These are phyloP conservation scores for Clostera curtula DNA, from an alignment of 2,888 invertebrate genomes.

Conservation along the genomic window DNA sequence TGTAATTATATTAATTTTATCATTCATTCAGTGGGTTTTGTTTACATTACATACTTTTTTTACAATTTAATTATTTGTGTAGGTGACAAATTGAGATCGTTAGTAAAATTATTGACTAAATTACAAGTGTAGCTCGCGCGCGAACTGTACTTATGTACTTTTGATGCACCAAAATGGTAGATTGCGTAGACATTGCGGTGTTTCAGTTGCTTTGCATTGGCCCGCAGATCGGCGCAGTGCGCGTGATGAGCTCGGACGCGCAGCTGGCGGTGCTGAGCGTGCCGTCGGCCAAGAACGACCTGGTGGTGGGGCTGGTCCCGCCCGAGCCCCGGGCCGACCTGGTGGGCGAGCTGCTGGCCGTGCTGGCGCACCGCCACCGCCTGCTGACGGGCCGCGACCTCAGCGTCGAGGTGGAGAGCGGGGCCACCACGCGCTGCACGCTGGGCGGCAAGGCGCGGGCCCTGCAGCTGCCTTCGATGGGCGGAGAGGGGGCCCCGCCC, in stretches of 20 bases:
- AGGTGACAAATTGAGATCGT: too few relatives aligned
- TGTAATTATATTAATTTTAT: too few relatives aligned
- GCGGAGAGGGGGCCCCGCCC: conserved; percentile 7
- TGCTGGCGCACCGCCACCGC: conserved; percentile 83
- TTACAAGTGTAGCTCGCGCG: not conserved
- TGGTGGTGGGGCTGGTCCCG: conserved; percentile 85
- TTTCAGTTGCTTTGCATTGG: too few relatives aligned
- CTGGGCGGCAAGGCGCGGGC: conserved; percentile 85
- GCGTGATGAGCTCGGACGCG: conserved; percentile 89
- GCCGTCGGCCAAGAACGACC: conserved; percentile 87
- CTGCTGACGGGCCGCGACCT: conserved; percentile 81
- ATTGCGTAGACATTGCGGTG: too few relatives aligned
- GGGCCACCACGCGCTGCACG: conserved; percentile 85
- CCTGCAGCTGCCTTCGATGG: conserved; percentile 46
- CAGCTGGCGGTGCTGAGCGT: conserved; percentile 92
- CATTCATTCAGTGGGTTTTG: too few relatives aligned
- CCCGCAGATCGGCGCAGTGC: conserved; percentile 85
- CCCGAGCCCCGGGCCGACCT: conserved; percentile 70
- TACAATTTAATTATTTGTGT: too few relatives aligned
- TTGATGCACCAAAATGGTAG: too few relatives aligned
- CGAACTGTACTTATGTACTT: too few relatives aligned
- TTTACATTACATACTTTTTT: too few relatives aligned
- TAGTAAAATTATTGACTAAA: not conserved
- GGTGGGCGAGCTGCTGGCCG: conserved; percentile 91
- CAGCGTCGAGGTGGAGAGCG: conserved; percentile 82